Conservation (phyloP, 1,140 invertebrate genomes). For the Drosophila bifasciata region DNA sequence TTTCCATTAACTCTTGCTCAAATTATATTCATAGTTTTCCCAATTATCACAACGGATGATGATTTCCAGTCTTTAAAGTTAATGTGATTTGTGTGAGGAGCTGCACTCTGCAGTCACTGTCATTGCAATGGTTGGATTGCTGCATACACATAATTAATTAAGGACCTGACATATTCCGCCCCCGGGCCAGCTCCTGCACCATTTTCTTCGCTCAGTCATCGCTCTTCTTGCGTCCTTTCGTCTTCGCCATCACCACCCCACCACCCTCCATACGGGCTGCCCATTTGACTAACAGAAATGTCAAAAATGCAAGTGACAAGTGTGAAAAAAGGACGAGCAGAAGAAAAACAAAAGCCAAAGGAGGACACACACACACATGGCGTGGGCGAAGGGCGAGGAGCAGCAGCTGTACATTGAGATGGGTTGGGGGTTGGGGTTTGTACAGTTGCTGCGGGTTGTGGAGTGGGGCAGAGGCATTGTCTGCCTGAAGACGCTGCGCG, state of each 20-base stretch:
- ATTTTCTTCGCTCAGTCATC: constrained; percentile 29
- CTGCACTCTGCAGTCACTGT: constrained; percentile 57
- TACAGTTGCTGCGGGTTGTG: background rate
- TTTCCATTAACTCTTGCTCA: too few relatives aligned
- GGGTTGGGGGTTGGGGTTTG: constrained; percentile 15
- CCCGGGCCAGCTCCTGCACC: constrained; percentile 25
- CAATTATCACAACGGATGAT: background rate
- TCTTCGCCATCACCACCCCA: background rate
- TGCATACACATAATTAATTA: constrained; percentile 80
- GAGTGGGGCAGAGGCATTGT: constrained; percentile 29
- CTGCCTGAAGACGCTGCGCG: constrained; percentile 73
- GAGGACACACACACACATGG: constrained; percentile 45
- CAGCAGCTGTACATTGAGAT: constrained; percentile 2
- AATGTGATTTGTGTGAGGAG: constrained; percentile 18
- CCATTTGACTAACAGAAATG: constrained; percentile 73
- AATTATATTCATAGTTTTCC: too few relatives aligned
- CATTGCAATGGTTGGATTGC: constrained; percentile 59
- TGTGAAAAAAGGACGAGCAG: constrained; percentile 77
- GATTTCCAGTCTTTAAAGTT: constrained; percentile 11
- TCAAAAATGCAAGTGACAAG: constrained; percentile 81
- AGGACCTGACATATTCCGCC: constrained; percentile 62
- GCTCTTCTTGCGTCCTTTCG: constrained; percentile 12
- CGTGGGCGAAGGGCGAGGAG: constrained; percentile 10
- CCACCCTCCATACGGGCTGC: constrained; percentile 3
- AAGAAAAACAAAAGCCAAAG: constrained; percentile 73